Conservation (phyloP, 92 coral and sea anemone genomes). For the Pocillopora grandis region DNA sequence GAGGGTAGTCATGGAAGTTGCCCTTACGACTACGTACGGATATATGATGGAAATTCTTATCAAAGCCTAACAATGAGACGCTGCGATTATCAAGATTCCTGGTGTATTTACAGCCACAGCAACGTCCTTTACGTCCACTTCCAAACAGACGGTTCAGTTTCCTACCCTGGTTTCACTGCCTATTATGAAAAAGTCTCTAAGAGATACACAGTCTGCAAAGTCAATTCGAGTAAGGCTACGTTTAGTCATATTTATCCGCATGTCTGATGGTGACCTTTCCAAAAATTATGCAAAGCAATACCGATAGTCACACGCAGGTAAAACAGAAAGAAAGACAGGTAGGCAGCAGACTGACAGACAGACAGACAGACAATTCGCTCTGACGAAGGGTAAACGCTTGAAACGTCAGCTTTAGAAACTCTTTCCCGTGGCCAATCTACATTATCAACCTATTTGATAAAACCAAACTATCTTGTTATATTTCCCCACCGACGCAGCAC, state of each 20-base stretch:
- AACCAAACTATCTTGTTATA: too few species aligned
- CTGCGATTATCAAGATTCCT: conserved; percentile 15
- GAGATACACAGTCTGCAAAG: not conserved
- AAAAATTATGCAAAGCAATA: conserved; percentile 14
- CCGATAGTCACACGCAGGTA: conserved; percentile 33
- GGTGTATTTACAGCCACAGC: conserved; percentile 17
- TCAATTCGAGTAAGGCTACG: not conserved
- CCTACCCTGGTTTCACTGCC: not conserved
- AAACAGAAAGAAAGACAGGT: too few species aligned
- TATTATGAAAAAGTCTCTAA: not conserved
- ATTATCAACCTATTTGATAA: too few species aligned
- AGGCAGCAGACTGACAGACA: not conserved
- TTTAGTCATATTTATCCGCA: too few species aligned
- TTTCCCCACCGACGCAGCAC: too few species aligned
- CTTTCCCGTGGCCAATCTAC: too few species aligned
- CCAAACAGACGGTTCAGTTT: not conserved
- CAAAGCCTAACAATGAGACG: not conserved
- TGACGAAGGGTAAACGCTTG: too few species aligned
- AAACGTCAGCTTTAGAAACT: too few species aligned
- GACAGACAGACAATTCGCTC: too few species aligned
- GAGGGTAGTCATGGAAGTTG: conserved; percentile 1
- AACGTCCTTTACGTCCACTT: not conserved
- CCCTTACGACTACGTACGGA: conserved; percentile 35
- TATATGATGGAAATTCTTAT: not conserved
- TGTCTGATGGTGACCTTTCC: too few species aligned